Conservation (phyloP, 2,888 invertebrate species). For the Argynnis bischoffii region DNA sequence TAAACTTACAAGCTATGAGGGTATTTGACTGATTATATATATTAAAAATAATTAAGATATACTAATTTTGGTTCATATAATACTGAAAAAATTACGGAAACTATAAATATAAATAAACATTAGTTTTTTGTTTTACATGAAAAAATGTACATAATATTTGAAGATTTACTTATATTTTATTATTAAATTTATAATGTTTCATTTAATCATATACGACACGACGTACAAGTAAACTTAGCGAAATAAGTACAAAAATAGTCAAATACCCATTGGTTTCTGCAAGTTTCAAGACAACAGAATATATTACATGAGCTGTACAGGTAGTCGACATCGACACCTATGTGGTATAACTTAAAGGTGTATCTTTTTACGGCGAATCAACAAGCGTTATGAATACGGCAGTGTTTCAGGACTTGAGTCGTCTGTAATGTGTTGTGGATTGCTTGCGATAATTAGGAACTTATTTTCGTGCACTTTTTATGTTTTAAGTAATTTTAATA, state of each 20-base stretch:
- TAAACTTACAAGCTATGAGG: slow-evolving; percentile 7
- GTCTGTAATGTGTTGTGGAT: slow-evolving; percentile 14
- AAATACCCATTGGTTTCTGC: neutral
- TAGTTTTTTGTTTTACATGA: too few species aligned
- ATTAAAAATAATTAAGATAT: neutral
- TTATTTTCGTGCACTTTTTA: slow-evolving; percentile 7
- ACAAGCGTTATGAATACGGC: slow-evolving; percentile 26
- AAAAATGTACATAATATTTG: too few species aligned
- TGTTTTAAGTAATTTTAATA: neutral
- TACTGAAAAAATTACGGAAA: too few species aligned
- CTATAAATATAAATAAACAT: too few species aligned
- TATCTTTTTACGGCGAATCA: slow-evolving; percentile 8
- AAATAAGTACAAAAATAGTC: neutral
- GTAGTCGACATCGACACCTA: slow-evolving; percentile 11
- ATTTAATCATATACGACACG: too few species aligned
- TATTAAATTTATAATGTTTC: too few species aligned
- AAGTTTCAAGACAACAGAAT: neutral
- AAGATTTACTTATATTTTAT: too few species aligned
- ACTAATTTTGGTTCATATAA: too few species aligned
- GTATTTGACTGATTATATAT: neutral
- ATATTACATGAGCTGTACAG: neutral
- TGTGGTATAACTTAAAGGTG: slow-evolving; percentile 15
- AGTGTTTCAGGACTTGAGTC: slow-evolving; percentile 23
- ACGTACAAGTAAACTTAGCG: neutral
- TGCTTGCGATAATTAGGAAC: slow-evolving; percentile 17